Evolutionary conservation across 2,888 invertebrate genomes (phyloP).

Genomic region (Callinectes sapidus): DNA sequence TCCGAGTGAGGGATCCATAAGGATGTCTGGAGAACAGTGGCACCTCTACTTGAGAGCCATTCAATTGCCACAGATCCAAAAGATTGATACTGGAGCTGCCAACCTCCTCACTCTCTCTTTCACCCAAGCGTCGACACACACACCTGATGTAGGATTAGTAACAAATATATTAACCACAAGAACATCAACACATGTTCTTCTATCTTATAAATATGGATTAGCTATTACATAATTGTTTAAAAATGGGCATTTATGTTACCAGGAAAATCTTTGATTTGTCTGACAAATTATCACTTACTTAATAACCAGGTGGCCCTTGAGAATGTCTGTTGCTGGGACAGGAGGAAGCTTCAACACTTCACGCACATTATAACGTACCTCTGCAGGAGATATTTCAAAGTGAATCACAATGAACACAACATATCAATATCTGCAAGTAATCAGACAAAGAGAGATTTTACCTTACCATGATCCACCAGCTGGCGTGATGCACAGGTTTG

Average conservation of each 20-base stretch:
- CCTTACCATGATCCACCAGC: constrained; percentile 50
- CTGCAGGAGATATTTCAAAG: constrained; percentile 33
- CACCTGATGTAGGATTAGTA: constrained; percentile 33
- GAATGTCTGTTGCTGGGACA: constrained; percentile 45
- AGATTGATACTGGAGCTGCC: constrained; percentile 57
- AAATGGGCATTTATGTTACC: neutral
- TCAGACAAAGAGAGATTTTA: neutral
- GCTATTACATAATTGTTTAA: neutral
- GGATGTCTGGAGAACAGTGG: constrained; percentile 36
- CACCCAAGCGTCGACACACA: constrained; percentile 64
- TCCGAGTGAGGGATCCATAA: constrained; percentile 44
- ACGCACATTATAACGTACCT: constrained; percentile 52
- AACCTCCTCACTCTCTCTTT: constrained; percentile 59
- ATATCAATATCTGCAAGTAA: neutral
- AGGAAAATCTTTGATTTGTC: neutral
- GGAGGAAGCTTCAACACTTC: constrained; percentile 58
- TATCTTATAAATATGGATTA: neutral
- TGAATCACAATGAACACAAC: neutral
- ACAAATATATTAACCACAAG: neutral
- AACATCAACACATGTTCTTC: neutral
- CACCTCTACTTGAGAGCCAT: constrained; percentile 58
- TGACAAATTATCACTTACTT: constrained; percentile 43
- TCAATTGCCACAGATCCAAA: constrained; percentile 59
- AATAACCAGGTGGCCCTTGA: constrained; percentile 56
- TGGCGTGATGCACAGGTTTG: constrained; percentile 64